Percentiles rank a stretch among this genome's conserved stretches.
phyloP scores from a whole-genome alignment of 2,113 vertebrate genomes.

The Isurus oxyrinchus region DNA sequence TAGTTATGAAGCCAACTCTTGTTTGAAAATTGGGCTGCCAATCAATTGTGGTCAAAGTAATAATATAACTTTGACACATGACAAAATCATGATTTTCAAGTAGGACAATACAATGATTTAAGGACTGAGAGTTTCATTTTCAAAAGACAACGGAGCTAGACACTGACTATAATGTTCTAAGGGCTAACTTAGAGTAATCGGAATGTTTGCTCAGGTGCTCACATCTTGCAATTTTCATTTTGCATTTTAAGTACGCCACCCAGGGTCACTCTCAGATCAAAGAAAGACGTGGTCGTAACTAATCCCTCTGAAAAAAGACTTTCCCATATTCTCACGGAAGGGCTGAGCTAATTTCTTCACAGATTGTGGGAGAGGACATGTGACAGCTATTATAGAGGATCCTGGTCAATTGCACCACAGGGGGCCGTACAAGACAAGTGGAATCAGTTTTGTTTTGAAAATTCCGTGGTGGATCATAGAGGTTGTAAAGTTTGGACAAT shows the following conservation, averaged over 20 bases:
- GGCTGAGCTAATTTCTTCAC: not conserved
- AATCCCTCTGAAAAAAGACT: not conserved
- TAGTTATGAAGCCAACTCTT: not conserved
- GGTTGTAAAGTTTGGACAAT: not conserved
- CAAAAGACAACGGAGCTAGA: not conserved
- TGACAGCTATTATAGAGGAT: not conserved
- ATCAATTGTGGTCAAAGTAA: not conserved
- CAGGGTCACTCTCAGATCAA: not conserved
- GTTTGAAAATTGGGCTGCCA: not conserved
- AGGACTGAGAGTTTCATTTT: not conserved
- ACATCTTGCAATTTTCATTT: not conserved
- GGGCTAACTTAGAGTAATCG: not conserved
- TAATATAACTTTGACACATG: not conserved
- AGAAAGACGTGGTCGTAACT: not conserved
- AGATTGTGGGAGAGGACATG: not conserved
- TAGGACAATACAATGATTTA: not conserved
- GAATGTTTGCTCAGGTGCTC: constrained; percentile 18
- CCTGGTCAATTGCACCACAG: not conserved
- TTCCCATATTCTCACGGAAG: constrained; percentile 9
- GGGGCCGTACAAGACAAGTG: not conserved
- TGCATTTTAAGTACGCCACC: not conserved
- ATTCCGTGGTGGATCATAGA: not conserved
- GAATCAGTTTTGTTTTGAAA: not conserved
- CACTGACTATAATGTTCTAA: not conserved
- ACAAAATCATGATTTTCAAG: not conserved